Base-by-base conservation (phyloP, 2,113 vertebrate species). In the Danionella cerebrum region DNA sequence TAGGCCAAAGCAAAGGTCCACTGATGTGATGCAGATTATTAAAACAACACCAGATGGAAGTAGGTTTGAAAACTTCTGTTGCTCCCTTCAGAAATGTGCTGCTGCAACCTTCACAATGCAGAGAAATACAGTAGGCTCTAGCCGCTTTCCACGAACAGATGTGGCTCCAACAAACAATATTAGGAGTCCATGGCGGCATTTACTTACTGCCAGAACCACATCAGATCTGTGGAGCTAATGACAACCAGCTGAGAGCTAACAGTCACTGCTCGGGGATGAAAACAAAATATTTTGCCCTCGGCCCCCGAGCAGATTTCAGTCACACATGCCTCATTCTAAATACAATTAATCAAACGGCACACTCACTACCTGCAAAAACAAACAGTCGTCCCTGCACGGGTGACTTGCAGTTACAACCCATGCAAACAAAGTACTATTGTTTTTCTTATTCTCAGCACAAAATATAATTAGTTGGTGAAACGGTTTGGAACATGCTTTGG, bases 361-460 rank as follows among this genome's bases (percentile, higher is more conserved):
- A 29, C 31, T n/a, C 9, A 27, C 35, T 50, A 59, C 67, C 54
- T 69, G 47, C 27, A 50, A 69, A 74, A 80, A 79, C 62, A 82
- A 81, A 77, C 70, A 57, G 2, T 5, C 24, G 2, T 38, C n/a
- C 21, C 14, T 9, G 31, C 29, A 54, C 27, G 24, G 19, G 9
- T 45, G 10, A 9, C 47, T 57, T 31, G 27, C 25, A 24, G 2
- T 13, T 29, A 21, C 35, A 45, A 11, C 33, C 41, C 25, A 53
- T 27, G 13, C 22, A 31, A 33, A 57, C 29, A 35, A 19, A 38
- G 5, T 50, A 35, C n/a, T 50, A 14, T 8, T 48, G 27, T 13
- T 54, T 45, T 42, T 16, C 19, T 36, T 8, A 9, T 27, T 39
- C 42, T 69, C 24, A 51, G 36, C 16, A 51, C 24, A 41, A 24